Evolutionary conservation across 2,888 invertebrate species (phyloP).

Genomic region (Agrypnus murinus): DNA sequence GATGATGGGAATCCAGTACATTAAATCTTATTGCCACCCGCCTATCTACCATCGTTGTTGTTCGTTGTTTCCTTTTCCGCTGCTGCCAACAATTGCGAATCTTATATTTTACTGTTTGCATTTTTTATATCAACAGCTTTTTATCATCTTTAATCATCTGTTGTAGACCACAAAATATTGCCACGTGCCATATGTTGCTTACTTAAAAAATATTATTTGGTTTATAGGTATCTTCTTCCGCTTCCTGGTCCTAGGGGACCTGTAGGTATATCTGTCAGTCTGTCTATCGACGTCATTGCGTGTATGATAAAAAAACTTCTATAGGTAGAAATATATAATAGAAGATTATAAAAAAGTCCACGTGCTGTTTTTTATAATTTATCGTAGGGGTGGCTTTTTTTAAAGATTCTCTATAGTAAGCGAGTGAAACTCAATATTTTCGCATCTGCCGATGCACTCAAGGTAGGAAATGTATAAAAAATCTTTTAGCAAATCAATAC

Average conservation of each 20-base stretch:
- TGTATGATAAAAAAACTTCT: constrained; percentile 41
- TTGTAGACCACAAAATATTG: constrained; percentile 37
- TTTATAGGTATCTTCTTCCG: constrained; percentile 51
- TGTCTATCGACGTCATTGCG: no score
- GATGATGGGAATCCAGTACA: constrained; percentile 32
- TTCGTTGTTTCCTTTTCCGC: constrained; percentile 45
- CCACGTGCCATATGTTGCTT: constrained; percentile 52
- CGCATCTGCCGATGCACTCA: constrained; percentile 51
- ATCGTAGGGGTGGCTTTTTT: constrained; percentile 42
- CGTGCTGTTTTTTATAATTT: constrained; percentile 50
- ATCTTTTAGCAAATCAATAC: not conserved
- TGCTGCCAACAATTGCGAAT: constrained; percentile 34
- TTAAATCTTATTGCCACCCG: constrained; percentile 40
- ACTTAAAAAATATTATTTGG: constrained; percentile 47
- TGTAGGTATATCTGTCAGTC: no score
- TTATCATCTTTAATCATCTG: no score
- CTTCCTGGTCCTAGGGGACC: constrained; percentile 41
- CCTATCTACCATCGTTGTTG: constrained; percentile 4
- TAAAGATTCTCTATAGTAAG: constrained; percentile 48
- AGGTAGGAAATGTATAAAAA: not conserved
- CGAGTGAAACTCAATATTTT: constrained; percentile 48
- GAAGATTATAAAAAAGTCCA: constrained; percentile 38
- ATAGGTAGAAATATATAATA: constrained; percentile 29
- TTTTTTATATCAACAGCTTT: constrained; percentile 44
- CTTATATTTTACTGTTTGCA: constrained; percentile 43